Conservation (phyloP, 1,140 invertebrate species). For the Procambarus virginalis region DNA sequence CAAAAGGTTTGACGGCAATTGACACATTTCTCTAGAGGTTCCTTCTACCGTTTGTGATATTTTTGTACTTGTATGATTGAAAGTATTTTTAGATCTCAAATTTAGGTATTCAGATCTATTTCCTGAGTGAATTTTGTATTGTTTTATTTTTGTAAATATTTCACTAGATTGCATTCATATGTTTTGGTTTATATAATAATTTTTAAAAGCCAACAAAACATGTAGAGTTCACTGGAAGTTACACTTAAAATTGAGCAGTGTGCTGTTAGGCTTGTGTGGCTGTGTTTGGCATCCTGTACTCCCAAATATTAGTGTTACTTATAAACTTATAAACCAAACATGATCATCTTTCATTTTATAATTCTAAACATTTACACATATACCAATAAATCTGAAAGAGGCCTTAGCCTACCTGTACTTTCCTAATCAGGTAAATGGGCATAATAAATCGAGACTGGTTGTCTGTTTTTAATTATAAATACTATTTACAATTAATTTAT, state of each 20-base stretch:
- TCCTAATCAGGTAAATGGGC: not conserved
- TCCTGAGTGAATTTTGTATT: conserved; percentile 58
- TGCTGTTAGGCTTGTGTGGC: conserved; percentile 46
- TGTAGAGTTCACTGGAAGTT: conserved; percentile 15
- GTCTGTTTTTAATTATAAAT: not conserved
- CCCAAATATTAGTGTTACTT: not conserved
- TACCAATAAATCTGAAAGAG: not conserved
- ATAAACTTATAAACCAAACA: not conserved
- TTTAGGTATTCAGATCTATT: conserved; percentile 61
- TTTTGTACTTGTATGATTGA: conserved; percentile 64
- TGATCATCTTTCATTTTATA: not conserved
- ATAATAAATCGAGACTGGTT: not conserved
- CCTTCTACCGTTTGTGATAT: conserved; percentile 67
- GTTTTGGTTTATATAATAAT: conserved; percentile 32
- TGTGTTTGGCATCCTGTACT: conserved; percentile 19
- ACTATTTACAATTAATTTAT: no score
- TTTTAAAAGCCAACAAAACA: conserved; percentile 45
- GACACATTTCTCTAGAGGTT: conserved; percentile 62
- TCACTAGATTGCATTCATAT: conserved; percentile 46
- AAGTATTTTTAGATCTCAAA: conserved; percentile 68
- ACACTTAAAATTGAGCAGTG: conserved; percentile 41
- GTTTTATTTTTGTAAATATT: conserved; percentile 67
- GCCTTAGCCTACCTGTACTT: not conserved
- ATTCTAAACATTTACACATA: not conserved
- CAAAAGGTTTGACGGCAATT: conserved; percentile 56